phyloP scores from a whole-genome alignment of 2,797 vertebrate genomes.

The Setipinna tenuifilis region DNA sequence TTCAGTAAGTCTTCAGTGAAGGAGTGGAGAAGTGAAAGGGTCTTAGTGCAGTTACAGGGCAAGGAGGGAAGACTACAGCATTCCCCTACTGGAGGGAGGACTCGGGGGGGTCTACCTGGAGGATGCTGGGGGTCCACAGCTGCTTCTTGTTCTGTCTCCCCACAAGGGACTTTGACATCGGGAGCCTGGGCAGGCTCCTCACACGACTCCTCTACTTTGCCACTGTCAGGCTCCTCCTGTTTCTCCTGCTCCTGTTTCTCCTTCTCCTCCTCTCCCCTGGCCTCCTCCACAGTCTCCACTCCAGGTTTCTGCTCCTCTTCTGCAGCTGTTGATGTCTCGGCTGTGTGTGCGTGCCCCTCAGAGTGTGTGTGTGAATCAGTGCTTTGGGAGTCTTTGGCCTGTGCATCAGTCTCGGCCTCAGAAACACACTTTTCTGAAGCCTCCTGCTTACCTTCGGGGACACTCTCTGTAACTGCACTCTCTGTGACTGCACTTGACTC shows the following conservation, averaged over 20 bases:
- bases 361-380: conserved; percentile 20
- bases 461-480: background rate
- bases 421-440: conserved; percentile 19
- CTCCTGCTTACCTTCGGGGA: conserved; percentile 35
- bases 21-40: conserved; percentile 22
- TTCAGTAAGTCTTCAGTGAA: background rate
- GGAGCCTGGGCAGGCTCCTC: conserved; percentile 18
- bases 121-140: conserved; percentile 40
- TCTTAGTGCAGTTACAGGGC: conserved; percentile 21
- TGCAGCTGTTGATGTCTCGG: conserved; percentile 11
- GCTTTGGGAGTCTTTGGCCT: conserved; percentile 32
- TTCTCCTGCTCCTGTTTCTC: conserved; percentile 28
- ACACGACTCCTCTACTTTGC: background rate
- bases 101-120: conserved; percentile 55
- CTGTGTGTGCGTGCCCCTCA: conserved; percentile 15
- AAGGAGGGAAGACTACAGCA: conserved; percentile 12
- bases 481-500: conserved; percentile 15
- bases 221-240: conserved; percentile 23
- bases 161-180: conserved; percentile 36
- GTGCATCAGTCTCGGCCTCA: conserved; percentile 25
- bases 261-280: conserved; percentile 24
- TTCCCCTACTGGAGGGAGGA: conserved; percentile 13
- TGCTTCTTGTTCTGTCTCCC: conserved; percentile 40
- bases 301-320: conserved; percentile 24
- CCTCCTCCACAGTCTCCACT: background rate